A percentile compares a stretch with the other conserved stretches of the same genome.
These are phyloP conservation scores for Exocentrus adspersus DNA, from an alignment of 2,888 invertebrate genomes.

Conservation along the genomic window DNA sequence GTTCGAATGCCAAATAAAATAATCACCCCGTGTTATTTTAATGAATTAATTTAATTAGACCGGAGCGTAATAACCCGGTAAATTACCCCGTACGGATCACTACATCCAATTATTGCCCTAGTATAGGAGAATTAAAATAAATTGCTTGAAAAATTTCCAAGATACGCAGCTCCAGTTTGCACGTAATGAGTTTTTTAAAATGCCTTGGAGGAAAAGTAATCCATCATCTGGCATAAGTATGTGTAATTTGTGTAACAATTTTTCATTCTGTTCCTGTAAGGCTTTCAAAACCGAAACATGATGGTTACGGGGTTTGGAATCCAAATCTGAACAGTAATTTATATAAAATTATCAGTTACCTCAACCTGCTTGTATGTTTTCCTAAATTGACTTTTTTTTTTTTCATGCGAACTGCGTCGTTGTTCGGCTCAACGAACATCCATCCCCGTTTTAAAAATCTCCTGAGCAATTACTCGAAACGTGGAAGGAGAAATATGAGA, in stretches of 20 bases:
- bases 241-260: constrained; percentile 17
- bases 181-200: constrained; percentile 17
- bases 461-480: not conserved
- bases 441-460: not conserved
- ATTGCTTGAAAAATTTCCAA: constrained; percentile 10
- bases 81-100: constrained; percentile 9
- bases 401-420: not conserved
- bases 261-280: constrained; percentile 1
- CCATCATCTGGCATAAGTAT: constrained; percentile 18
- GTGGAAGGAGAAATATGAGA: not conserved
- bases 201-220: constrained; percentile 15
- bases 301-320: not conserved
- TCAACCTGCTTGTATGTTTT: too few relatives aligned
- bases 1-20: not conserved
- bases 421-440: not conserved
- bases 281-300: not conserved
- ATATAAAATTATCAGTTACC: too few relatives aligned
- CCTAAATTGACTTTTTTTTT: not conserved
- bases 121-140: constrained; percentile 16
- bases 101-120: constrained; percentile 20
- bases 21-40: not conserved
- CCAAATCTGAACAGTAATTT: too few relatives aligned
- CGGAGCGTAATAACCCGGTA: constrained; percentile 1
- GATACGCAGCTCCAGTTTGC: not conserved
- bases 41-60: constrained; percentile 12